phyloP scores from a whole-genome alignment of 1,140 invertebrate species.

The Lepidurus apus region DNA sequence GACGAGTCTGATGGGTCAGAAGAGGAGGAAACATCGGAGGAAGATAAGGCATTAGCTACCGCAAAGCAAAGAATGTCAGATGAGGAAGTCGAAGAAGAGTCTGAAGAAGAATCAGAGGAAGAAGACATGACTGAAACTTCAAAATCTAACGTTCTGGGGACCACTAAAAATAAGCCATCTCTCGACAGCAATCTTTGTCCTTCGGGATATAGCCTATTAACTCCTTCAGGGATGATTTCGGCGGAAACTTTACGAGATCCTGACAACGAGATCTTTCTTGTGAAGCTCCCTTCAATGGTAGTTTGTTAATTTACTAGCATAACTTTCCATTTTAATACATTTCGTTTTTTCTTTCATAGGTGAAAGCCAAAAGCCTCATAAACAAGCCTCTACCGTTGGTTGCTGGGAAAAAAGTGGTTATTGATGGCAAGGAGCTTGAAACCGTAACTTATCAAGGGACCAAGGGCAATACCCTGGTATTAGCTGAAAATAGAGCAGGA shows the following conservation, averaged over 20 bases:
- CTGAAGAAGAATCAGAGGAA: neutral
- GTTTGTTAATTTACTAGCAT: too few relatives aligned
- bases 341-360: neutral
- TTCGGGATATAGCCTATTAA: neutral
- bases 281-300: neutral
- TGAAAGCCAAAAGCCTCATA: neutral
- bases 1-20: neutral
- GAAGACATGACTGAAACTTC: neutral
- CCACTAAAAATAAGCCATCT: neutral
- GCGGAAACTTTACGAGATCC: neutral
- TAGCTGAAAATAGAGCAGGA: neutral
- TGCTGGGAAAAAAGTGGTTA: neutral
- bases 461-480: neutral
- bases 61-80: too few relatives aligned
- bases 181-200: neutral
- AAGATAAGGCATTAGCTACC: neutral
- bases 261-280: neutral
- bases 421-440: neutral
- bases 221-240: neutral
- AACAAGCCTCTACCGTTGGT: neutral
- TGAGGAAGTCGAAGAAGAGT: neutral
- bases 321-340: too few relatives aligned
- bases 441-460: neutral
- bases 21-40: neutral
- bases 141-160: neutral